Evolutionary conservation across 2,888 invertebrate genomes (phyloP), one percentile per base, ranked within the genome.

Genomic region (Trachelus stipa): DNA sequence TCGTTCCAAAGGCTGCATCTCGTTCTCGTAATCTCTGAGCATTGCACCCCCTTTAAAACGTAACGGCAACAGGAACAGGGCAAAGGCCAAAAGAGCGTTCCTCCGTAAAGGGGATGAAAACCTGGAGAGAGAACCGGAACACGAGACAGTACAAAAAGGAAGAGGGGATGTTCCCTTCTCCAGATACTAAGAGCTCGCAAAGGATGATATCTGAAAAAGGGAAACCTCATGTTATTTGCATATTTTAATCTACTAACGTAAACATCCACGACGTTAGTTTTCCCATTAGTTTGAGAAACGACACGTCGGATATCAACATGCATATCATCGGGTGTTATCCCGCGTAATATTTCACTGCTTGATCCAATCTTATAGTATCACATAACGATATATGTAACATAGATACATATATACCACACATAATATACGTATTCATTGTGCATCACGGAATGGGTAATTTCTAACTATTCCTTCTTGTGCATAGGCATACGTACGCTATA

Each of bases 171-270:
- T 9, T 40, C 56, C 56, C 4, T 56, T 2, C 56, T 9, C 9
- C 23, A 9, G 15, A 23, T 23, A 23, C 56, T 56, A 23, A 23
- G 23, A 56, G 56, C 56, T 15, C 15, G 23, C 56, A 56, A 9
- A 56, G 23, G 23, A 56, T 56, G 56, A 56, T 56, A 23, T 15
- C 33, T 33, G 69, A 68, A 74, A 35, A 56, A 76, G 75, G 69
- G 68, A 34, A 75, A 73, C 69, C 73, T 15, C 71, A 31, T 31
- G 85, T 86, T 87, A 90, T 90, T 90, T 89, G 88, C 89, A 90
- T 90, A 90, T 90, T 90, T 89, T 89, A 90, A 90, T 89, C 89
- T 87, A 86, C 86, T 84, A 81, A 82, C 85, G 86, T 85, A 88
- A 87, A 89, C 83, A 81, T 83, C 79, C 75, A 74, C 83, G 80